Conservation (phyloP, 2,888 invertebrate species). For the Caenorhabditis plicata region DNA sequence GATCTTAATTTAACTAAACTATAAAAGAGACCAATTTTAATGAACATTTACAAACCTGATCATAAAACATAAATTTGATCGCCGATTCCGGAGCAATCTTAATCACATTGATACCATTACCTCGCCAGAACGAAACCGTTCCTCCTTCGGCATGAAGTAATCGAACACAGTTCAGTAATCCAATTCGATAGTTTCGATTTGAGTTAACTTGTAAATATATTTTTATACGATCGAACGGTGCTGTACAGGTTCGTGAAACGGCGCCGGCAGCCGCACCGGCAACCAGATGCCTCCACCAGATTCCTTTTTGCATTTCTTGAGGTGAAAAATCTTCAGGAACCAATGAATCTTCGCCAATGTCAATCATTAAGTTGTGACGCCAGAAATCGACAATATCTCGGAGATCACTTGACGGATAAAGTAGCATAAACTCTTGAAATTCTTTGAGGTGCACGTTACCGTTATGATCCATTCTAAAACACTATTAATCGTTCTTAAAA, state of each 20-base stretch:
- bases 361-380: constrained; percentile 81
- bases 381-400: constrained; percentile 91
- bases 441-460: constrained; percentile 72
- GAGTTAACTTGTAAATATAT: constrained; percentile 96
- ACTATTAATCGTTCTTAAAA: too few species aligned
- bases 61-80: constrained; percentile 94
- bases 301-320: constrained; percentile 83
- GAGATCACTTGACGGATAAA: constrained; percentile 87
- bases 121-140: constrained; percentile 85
- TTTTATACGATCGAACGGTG: constrained; percentile 93
- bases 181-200: constrained; percentile 60
- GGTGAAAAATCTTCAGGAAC: constrained; percentile 97
- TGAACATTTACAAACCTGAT: too few species aligned
- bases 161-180: constrained; percentile 35
- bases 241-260: constrained; percentile 91
- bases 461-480: constrained; percentile 78
- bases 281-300: constrained; percentile 94
- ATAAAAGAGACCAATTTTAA: too few species aligned
- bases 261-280: constrained; percentile 95
- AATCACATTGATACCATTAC: constrained; percentile 94
- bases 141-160: constrained; percentile 73
- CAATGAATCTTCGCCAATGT: constrained; percentile 86
- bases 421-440: constrained; percentile 90
- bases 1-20: too few species aligned
- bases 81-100: constrained; percentile 99